Base-by-base conservation (phyloP, 2,888 invertebrate species). In the Pandemis corylana region DNA sequence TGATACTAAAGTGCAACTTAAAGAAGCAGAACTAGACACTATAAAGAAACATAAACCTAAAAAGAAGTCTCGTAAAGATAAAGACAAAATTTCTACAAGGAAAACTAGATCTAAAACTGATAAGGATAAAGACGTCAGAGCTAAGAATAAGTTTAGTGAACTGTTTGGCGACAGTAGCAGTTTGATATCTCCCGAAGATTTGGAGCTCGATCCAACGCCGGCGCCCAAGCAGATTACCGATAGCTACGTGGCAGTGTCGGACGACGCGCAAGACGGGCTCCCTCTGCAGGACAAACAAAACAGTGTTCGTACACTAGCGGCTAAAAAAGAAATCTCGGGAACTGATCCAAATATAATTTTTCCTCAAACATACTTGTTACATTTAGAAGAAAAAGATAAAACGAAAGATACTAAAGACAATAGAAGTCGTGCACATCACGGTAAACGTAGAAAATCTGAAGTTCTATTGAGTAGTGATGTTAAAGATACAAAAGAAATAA, bases 151-250 rank as follows among this genome's bases (percentile, higher is more conserved):
- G 79, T 91, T 93, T 76, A 82, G 80, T 73, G 93, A 93, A 74
- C 80, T 93, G 6, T 94, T 93, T 83, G 94, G 93, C 53, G 94
- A 94, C 53, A 91, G 89, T 78, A 89, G 81, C 75, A 94, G 94
- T 85, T 83, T 94, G 76, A 91, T 94, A 80, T 90, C 89, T 46
- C 93, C 92, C 9, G 93, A 92, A 79, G 94, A 94, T 80, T 85
- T 94, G 78, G 91, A 90, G 67, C 80, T 92, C 76, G 76, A 79
- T 49, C 20, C 77, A n/a, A 51, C 74, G 10, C 65, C 80, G 72
- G 76, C 77, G 42, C 78, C 79, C 46, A 63, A 68, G n/a, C 71
- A 72, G 62, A 61, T 76, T 15, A 56, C 77, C 13, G 79, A 77
- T 44, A 82, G 82, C 77, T 90, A 86, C 81, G 77, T 81, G 13